These are phyloP conservation scores for Haliclona indistincta DNA, from an alignment of 37 sponge, comb jelly and placozoan genomes.

Conservation along the genomic window DNA sequence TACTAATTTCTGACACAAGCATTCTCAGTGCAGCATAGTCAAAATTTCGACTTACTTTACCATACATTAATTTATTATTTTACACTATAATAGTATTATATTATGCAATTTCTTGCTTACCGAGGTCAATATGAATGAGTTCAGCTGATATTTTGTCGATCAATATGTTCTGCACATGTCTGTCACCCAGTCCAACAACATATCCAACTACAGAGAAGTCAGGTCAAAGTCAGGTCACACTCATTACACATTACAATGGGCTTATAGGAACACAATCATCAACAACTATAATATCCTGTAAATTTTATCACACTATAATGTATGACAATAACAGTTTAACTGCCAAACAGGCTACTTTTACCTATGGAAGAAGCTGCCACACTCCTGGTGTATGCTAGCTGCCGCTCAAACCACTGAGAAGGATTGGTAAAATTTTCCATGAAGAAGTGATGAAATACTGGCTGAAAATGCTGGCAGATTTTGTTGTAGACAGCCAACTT, in stretches of 20 bases:
- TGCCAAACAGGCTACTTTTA: neutral
- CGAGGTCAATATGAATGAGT: conserved; percentile 99
- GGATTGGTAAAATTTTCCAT: conserved; percentile 85
- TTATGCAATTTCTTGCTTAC: conserved; percentile 39
- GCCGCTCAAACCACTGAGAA: conserved; percentile 87
- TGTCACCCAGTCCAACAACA: conserved; percentile 96
- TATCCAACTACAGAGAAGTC: conserved; percentile 88
- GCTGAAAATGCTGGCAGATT: conserved; percentile 76
- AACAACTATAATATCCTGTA: too few species aligned
- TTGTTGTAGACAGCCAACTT: conserved; percentile 28
- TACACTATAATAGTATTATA: too few species aligned
- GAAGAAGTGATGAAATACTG: conserved; percentile 98
- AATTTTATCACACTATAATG: too few species aligned
- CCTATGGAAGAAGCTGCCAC: conserved; percentile 96
- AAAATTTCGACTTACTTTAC: too few species aligned
- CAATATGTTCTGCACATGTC: conserved; percentile 97
- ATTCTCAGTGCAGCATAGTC: neutral
- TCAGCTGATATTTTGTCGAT: conserved; percentile 92
- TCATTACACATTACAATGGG: too few species aligned
- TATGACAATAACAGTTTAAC: too few species aligned
- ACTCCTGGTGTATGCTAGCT: conserved; percentile 88
- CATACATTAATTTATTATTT: too few species aligned
- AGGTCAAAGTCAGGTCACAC: too few species aligned
- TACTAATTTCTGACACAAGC: too few species aligned
- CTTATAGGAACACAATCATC: too few species aligned